phyloP scores from a whole-genome alignment of 1,140 invertebrate genomes.

The Pseudomyrmex flavicornis region DNA sequence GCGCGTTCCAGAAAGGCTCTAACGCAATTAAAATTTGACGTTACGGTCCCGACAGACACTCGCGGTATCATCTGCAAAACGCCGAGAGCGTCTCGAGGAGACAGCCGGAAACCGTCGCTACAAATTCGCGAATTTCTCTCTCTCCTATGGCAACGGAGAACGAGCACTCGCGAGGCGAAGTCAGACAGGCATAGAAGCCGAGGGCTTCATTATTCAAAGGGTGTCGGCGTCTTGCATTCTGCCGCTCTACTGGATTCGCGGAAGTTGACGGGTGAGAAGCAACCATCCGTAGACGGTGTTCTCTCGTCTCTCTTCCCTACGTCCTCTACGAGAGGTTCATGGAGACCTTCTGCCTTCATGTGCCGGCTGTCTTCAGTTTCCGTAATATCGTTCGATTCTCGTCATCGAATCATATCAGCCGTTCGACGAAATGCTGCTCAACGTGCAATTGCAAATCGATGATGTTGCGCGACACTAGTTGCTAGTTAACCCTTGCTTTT shows the following conservation, averaged over 20 bases:
- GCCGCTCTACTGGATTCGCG: conserved; percentile 77
- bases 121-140: conserved; percentile 75
- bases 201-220: conserved; percentile 84
- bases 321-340: conserved; percentile 54
- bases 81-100: conserved; percentile 51
- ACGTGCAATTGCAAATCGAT: conserved; percentile 4
- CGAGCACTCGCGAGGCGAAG: conserved; percentile 70
- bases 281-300: conserved; percentile 73
- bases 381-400: conserved; percentile 53
- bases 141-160: conserved; percentile 62
- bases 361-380: conserved; percentile 37
- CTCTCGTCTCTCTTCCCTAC: conserved; percentile 41
- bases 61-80: conserved; percentile 52
- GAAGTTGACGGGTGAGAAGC: conserved; percentile 80
- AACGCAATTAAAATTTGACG: conserved; percentile 72
- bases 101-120: conserved; percentile 69
- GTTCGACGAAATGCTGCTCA: conserved; percentile 26
- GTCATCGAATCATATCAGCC: conserved; percentile 61
- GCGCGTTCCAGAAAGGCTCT: conserved; percentile 59
- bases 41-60: conserved; percentile 40
- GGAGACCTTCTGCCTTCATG: conserved; percentile 62
- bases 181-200: conserved; percentile 76
- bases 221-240: conserved; percentile 82
- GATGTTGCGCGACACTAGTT: conserved; percentile 4
- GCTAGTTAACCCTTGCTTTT: neutral